Base-by-base conservation (phyloP, 1,140 invertebrate genomes). In the Anagrus nilaparvatae region DNA sequence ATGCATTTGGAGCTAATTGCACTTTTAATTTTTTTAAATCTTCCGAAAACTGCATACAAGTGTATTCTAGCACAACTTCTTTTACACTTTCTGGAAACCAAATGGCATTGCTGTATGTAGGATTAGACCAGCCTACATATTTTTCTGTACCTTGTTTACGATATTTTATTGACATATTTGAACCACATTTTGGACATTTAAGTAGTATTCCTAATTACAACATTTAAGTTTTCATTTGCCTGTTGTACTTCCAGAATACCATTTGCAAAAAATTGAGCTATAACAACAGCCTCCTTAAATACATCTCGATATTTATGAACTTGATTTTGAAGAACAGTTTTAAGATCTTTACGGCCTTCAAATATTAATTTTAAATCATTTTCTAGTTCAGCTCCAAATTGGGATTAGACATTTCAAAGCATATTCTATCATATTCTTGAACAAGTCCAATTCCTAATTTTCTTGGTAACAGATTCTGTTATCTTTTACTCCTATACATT, bases 401-500 rank as follows among this genome's bases (percentile, higher is more conserved):
- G 2, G 96, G 97, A 64, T 97, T 96, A 0, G 84, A 88, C 76
- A 94, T 84, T 48, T 78, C 72, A 56, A 92, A 82, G 1, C 92
- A 92, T 83, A 99, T 97, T 18, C 79, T 77, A 61, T 97, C 91
- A 62, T 99, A 99, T 3, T 44, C 93, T 93, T 71, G 98, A 82
- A 97, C 92, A 7, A 99, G 70, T 1, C 94, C 95, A 78, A 99
- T 94, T 8, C 97, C 97, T 18, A 99, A 72, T 44, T 87, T 78
- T 1, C 89, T 88, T 0, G 96, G 97, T 23, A 96, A 77, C 63
- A 96, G 87, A 56, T 80, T 72, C 23, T 76, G 25, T 78, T 77
- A 49, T 83, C 74, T 47, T 75, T 75, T 10, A 95, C 52, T 0
- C 83, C 84, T 6, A 94, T 87, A 60, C 97, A 97, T 25, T 77